Base-by-base conservation (phyloP, 2,113 vertebrate genomes). In the Blennius ocellaris region DNA sequence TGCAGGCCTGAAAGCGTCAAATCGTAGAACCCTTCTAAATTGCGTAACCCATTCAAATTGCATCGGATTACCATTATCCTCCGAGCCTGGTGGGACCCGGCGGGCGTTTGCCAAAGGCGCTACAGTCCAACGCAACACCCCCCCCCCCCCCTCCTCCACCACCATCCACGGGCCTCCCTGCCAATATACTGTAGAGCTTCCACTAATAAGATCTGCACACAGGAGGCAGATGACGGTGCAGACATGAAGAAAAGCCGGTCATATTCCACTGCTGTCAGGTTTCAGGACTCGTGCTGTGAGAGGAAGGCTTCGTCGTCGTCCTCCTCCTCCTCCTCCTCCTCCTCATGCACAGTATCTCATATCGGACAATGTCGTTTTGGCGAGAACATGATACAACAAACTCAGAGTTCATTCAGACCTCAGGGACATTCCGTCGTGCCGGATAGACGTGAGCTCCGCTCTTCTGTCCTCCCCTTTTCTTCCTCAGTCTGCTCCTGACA, bases 31-130 rank as follows among this genome's bases (percentile, higher is more conserved):
- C 56, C 63, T 1, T 82, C 73, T 76, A 75, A 84, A 76, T 69
- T 66, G 61, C 66, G 62, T 70, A 82, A 76, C 58, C 39, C 63
- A 54, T 73, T 72, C 67, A 80, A 75, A 75, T 65, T 83, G 62
- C 74, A 74, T 45, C 4, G 55, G 88, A 88, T 87, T 76, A 86
- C 76, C 59, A 73, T 80, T 73, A 84, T 86, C 76, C 76, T 71
- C 43, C 17, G 6, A 52, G 69, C 44, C 73, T 61, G 73, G 73
- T 73, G 71, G 73, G 68, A 67, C 39, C 51, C 17, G 16, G 36
- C 40, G 10, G 50, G 59, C 51, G 38, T 78, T 65, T 53, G 72
- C 71, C 56, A 17, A 63, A 58, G 38, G 47, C 76, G 63, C 51
- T 6, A 0, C 44, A 78, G 55, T 70, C 73, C 78, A 69, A 61